Conservation (phyloP, 1,140 invertebrate genomes). For the Drosophila novamexicana region DNA sequence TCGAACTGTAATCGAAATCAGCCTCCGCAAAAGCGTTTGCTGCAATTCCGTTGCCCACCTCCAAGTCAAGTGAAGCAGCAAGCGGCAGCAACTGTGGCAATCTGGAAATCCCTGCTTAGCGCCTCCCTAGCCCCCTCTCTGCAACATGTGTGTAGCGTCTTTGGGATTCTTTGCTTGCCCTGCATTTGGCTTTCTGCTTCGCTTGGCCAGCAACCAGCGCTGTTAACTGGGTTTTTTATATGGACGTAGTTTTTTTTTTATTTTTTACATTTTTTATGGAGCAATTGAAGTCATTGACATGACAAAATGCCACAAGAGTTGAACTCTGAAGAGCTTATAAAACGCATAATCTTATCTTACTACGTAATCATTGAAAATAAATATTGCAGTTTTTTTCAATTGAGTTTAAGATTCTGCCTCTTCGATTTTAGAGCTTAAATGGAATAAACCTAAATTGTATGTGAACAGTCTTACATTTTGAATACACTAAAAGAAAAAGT, state of each 20-base stretch:
- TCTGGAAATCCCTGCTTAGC: constrained; percentile 44
- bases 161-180: constrained; percentile 46
- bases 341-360: constrained; percentile 2
- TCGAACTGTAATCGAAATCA: constrained; percentile 40
- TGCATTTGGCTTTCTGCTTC: constrained; percentile 50
- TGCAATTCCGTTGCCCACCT: constrained; percentile 37
- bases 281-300: constrained; percentile 45
- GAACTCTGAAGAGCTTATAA: constrained; percentile 12
- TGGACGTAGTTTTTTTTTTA: background rate
- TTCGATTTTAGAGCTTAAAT: no score
- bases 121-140: background rate
- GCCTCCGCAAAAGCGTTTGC: constrained; percentile 46
- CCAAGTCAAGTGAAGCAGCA: constrained; percentile 48
- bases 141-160: constrained; percentile 23
- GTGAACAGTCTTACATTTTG: no score
- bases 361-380: background rate
- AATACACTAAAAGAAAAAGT: no score
- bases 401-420: background rate
- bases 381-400: background rate
- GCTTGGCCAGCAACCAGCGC: constrained; percentile 35
- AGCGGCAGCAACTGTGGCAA: constrained; percentile 46
- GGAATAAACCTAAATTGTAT: no score
- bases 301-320: constrained; percentile 47
- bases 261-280: constrained; percentile 20
- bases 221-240: constrained; percentile 28